Evolutionary conservation across 2,797 vertebrate species (phyloP).

Genomic region (Semotilus atromaculatus): DNA sequence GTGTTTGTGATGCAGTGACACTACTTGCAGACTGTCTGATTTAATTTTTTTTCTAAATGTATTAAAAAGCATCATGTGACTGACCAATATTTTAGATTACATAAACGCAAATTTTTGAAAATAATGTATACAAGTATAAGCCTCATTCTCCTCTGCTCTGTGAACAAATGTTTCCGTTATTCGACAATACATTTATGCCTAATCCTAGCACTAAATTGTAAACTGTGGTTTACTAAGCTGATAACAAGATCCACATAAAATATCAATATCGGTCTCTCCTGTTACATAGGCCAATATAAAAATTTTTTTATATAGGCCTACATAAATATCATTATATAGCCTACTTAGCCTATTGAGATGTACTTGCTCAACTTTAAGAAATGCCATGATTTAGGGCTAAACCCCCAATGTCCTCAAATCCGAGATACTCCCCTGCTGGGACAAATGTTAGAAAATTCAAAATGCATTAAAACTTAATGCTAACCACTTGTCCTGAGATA

Average conservation of each 20-base stretch:
- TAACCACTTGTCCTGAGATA: constrained; percentile 60
- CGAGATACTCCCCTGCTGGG: neutral
- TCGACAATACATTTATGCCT: neutral
- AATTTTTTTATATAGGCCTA: too few relatives aligned
- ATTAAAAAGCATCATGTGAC: neutral
- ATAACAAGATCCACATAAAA: neutral
- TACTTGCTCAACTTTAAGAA: neutral
- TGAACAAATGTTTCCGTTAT: neutral
- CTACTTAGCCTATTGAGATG: neutral
- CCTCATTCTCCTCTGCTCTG: neutral
- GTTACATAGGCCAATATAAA: neutral
- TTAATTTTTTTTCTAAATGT: neutral
- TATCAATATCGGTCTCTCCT: neutral
- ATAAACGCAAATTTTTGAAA: neutral
- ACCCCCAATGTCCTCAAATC: neutral
- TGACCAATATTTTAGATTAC: neutral
- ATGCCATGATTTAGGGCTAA: neutral
- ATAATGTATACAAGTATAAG: neutral
- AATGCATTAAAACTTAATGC: constrained; percentile 73
- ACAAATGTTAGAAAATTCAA: constrained; percentile 56
- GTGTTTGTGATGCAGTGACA: neutral
- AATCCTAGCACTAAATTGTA: neutral
- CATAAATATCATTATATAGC: neutral
- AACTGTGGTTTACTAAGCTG: neutral
- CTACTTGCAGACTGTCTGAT: neutral